phyloP scores from a whole-genome alignment of 2,797 vertebrate genomes.

The Heterohyrax brucei region DNA sequence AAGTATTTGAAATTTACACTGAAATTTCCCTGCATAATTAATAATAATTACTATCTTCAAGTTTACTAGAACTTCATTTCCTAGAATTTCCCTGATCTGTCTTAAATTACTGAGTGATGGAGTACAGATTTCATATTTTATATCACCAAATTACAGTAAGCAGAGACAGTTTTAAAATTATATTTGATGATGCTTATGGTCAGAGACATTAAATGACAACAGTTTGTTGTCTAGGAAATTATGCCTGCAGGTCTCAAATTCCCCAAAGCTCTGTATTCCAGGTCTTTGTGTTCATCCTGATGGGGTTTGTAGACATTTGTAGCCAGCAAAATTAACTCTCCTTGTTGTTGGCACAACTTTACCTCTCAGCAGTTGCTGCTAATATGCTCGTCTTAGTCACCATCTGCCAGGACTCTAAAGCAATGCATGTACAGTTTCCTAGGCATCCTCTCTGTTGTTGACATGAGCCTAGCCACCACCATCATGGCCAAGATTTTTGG shows the following conservation, averaged over 20 bases:
- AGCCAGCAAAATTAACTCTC: slow-evolving; percentile 69
- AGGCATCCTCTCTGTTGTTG: too few relatives aligned
- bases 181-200: too few relatives aligned
- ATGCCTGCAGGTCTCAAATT: slow-evolving; percentile 34
- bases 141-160: neutral
- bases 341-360: slow-evolving; percentile 75
- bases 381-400: too few relatives aligned
- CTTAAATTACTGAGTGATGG: neutral
- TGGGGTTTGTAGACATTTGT: slow-evolving; percentile 90
- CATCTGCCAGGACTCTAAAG: too few relatives aligned
- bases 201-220: neutral
- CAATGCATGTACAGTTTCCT: too few relatives aligned
- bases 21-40: too few relatives aligned
- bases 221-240: neutral
- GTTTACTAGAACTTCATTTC: too few relatives aligned
- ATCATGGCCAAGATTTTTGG: too few relatives aligned
- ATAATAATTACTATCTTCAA: too few relatives aligned
- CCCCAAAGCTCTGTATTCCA: slow-evolving; percentile 68
- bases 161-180: neutral
- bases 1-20: neutral
- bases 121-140: neutral
- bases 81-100: too few relatives aligned
- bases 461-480: too few relatives aligned
- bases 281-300: slow-evolving; percentile 89
- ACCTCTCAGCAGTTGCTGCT: slow-evolving; percentile 82